phyloP scores from a whole-genome alignment of 2,888 invertebrate species.

The Parapristionchus giblindavisi region DNA sequence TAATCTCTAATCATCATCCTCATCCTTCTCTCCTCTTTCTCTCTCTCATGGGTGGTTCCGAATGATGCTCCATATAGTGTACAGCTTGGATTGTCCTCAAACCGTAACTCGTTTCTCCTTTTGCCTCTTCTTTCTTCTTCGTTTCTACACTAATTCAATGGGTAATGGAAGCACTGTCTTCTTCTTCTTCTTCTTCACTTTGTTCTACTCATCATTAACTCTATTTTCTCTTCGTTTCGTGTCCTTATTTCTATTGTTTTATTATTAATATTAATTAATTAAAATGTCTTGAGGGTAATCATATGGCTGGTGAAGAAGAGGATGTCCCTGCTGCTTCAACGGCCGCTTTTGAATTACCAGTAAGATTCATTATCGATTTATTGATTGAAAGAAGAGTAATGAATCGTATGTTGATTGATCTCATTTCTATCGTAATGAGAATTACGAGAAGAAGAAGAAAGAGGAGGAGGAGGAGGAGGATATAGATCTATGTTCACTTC shows the following conservation, averaged over 20 bases:
- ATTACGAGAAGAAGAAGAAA: too few species aligned
- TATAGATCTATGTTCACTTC: too few species aligned
- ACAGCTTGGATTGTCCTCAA: conserved; percentile 19
- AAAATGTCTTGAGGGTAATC: conserved; percentile 16
- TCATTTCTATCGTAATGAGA: too few species aligned
- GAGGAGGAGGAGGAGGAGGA: too few species aligned
- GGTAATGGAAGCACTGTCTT: conserved; percentile 35
- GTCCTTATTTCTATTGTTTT: neutral
- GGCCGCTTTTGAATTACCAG: conserved; percentile 9
- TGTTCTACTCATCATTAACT: neutral
- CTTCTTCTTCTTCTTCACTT: neutral
- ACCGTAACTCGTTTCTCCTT: conserved; percentile 33
- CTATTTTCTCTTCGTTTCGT: neutral
- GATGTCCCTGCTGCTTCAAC: conserved; percentile 34
- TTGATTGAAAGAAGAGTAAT: neutral
- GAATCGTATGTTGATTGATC: too few species aligned
- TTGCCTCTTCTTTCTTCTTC: neutral
- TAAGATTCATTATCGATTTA: conserved; percentile 16
- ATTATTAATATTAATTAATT: neutral
- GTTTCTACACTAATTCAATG: conserved; percentile 29
- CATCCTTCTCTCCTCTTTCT: neutral
- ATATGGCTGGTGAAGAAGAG: conserved; percentile 17
- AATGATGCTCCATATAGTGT: conserved; percentile 28
- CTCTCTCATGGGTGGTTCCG: too few species aligned
- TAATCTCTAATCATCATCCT: neutral